phyloP scores from a whole-genome alignment of 2,113 vertebrate species.

The Neodontobutis hainanensis region DNA sequence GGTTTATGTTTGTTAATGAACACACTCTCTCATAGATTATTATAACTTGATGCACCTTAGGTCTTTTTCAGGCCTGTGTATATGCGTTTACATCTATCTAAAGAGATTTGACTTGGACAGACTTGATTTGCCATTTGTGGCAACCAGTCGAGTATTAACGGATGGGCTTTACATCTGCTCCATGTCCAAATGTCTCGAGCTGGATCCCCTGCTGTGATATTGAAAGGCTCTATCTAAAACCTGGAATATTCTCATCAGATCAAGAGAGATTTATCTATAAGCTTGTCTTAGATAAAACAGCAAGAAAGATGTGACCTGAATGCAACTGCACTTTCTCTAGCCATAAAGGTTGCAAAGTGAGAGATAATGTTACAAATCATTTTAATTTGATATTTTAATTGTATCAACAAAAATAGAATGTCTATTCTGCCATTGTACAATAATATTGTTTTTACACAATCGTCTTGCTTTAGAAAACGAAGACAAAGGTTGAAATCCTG shows the following conservation, averaged over 20 bases:
- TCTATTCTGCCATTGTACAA: no score
- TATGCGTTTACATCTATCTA: conserved; percentile 54
- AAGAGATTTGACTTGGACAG: conserved; percentile 49
- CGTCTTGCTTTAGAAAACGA: no score
- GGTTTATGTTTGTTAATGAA: conserved; percentile 39
- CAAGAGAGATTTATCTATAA: conserved; percentile 54
- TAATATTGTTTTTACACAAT: no score
- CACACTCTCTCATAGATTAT: conserved; percentile 49
- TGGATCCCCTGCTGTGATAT: conserved; percentile 54
- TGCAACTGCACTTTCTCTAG: conserved; percentile 5
- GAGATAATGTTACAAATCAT: neutral
- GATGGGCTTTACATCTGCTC: conserved; percentile 55
- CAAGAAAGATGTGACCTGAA: conserved; percentile 26
- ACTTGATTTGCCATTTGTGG: conserved; percentile 54
- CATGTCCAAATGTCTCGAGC: conserved; percentile 53
- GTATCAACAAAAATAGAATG: neutral
- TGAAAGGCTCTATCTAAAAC: conserved; percentile 53
- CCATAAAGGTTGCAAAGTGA: neutral
- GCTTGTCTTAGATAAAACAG: conserved; percentile 20
- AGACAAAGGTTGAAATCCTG: no score
- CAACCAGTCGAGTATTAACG: conserved; percentile 44
- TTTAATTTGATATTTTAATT: conserved; percentile 5
- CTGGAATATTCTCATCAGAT: conserved; percentile 54
- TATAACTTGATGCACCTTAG: conserved; percentile 39
- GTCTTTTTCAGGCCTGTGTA: conserved; percentile 37